Base-by-base conservation (phyloP, 2,888 invertebrate species). In the Thereva unica region DNA sequence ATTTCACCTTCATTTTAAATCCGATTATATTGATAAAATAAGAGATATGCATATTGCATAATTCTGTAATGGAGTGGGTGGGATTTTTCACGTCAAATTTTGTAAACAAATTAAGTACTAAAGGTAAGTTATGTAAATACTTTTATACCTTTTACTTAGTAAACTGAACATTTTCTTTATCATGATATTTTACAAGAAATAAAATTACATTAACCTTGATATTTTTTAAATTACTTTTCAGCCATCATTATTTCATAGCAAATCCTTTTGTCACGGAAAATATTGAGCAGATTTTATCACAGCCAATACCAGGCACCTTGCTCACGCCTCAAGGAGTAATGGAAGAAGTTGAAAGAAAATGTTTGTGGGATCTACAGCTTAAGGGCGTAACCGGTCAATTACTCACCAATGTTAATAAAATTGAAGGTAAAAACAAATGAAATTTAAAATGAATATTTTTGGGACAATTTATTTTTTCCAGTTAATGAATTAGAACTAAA, bases 211-310 rank as follows among this genome's bases (percentile, higher is more conserved):
- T 23, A 23, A 23, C 1, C 23, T 23, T 23, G 2, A 23, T 23
- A 2, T 23, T 23, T 23, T 23, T 23, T 23, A 23, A 59, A 66
- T 57, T 49, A 3, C 9, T 9, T 45, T 41, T 55, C 77, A 63
- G 73, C 74, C n/a, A 75, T 4, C 47, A 74, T 69, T 74, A 78
- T 71, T 69, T 80, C 10, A 72, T 75, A 68, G 75, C 78, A 65
- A 79, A 80, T 77, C 80, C 80, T 57, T 73, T 80, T 47, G 72
- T 79, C 68, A 74, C 76, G 37, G 77, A 78, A 57, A 73, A 74
- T 49, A 74, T 75, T 69, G 78, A 78, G 71, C 73, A 78, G 50
- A 73, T 75, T 40, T 76, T 78, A 57, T 76, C 77, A 38, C 78
- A 79, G 71, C 71, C 78, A 72, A 75, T 74, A 23, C 80, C 80